Evolutionary conservation across 2,113 vertebrate species (phyloP).

Genomic region (Dromaius novaehollandiae): DNA sequence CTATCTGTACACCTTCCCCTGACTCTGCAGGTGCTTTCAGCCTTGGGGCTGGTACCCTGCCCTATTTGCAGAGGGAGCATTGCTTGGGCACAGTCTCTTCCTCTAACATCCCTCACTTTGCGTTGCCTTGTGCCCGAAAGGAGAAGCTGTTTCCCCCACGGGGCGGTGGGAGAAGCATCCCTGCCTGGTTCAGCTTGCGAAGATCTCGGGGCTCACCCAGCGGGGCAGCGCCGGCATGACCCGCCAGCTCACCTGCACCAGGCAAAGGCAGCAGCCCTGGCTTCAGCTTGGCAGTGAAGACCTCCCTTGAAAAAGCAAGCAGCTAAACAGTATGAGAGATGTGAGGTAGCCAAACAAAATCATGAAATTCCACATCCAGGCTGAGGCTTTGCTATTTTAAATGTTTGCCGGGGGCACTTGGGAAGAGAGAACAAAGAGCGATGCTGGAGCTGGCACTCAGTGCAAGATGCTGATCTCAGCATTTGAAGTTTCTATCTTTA

Average conservation of each 20-base stretch:
- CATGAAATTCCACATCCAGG: fast-evolving
- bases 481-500: neutral
- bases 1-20: no score
- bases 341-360: fast-evolving
- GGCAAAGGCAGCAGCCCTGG: neutral
- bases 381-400: neutral
- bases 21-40: neutral
- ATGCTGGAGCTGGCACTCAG: neutral
- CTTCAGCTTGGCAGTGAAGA: neutral
- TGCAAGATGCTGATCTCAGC: neutral
- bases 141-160: neutral
- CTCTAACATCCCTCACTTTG: neutral
- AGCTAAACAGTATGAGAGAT: neutral
- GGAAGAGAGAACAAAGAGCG: neutral
- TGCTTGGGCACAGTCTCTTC: neutral
- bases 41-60: neutral
- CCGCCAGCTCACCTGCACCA: no score
- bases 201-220: no score
- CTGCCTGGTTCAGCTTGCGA: neutral
- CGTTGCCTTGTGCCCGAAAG: neutral
- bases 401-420: neutral
- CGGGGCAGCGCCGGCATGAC: no score
- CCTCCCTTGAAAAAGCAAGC: neutral
- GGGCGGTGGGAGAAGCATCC: neutral
- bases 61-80: neutral